phyloP scores from a whole-genome alignment of 2,797 vertebrate species.

The Allobates femoralis region DNA sequence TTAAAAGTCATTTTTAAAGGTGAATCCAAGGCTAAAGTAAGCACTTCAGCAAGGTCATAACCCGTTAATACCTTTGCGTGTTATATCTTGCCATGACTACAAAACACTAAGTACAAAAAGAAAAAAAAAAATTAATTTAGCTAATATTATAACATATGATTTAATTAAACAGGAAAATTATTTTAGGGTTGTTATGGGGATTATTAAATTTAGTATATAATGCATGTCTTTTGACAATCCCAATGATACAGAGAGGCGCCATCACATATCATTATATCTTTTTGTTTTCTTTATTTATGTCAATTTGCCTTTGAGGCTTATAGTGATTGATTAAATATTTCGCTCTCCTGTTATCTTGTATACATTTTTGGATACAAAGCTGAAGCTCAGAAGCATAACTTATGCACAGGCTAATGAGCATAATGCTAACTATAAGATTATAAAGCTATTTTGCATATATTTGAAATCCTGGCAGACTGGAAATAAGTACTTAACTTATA shows the following conservation, averaged over 20 bases:
- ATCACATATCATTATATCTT: conserved; percentile 28
- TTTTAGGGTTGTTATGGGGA: conserved; percentile 8
- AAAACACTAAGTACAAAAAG: background rate
- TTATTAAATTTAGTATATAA: conserved; percentile 8
- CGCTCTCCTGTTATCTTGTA: conserved; percentile 9
- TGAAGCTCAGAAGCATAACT: conserved; percentile 38
- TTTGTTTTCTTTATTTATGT: conserved; percentile 41
- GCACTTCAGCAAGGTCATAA: background rate
- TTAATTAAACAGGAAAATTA: background rate
- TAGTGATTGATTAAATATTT: conserved; percentile 50
- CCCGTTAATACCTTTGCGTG: background rate
- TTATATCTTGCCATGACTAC: background rate
- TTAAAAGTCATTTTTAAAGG: background rate
- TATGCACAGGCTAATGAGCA: conserved; percentile 48
- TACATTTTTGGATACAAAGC: conserved; percentile 44
- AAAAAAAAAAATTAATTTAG: background rate
- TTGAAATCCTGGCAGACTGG: conserved; percentile 34
- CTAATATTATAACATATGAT: conserved; percentile 1
- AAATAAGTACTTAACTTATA: conserved; percentile 49
- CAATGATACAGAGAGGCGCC: background rate
- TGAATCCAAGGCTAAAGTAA: conserved; percentile 12
- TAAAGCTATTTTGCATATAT: conserved; percentile 46
- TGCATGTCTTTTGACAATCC: background rate
- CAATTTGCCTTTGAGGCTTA: conserved; percentile 48
- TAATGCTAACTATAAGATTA: conserved; percentile 46